Evolutionary conservation across 2,888 invertebrate species (phyloP), one percentile per base, ranked within the genome.

Genomic region (Dorcus parallelipipedus): DNA sequence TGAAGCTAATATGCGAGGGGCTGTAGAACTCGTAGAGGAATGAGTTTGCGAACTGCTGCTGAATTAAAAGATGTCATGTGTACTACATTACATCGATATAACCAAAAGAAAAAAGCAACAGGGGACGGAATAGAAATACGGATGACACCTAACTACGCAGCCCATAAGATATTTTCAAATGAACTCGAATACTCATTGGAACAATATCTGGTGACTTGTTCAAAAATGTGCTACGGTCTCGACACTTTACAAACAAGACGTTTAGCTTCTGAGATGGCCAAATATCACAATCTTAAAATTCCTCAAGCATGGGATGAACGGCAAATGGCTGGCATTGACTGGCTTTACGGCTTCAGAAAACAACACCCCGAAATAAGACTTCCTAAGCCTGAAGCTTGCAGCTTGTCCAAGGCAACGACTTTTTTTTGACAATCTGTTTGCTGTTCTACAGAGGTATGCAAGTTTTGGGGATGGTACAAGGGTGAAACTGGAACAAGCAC

Each of bases 381-480:
- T 39, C 17, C 56, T 38, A 58, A 20, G 10, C 58, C 54, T 39
- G 57, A 60, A 58, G 52, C 33, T 39, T 49, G 43, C 26, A 58
- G 47, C 40, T 40, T 60, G n/a, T 59, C 53, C 42, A 20, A 49
- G 17, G 52, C 52, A 10, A 60, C 52, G 7, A n/a, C 60, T 17
- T 58, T 60, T 49, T 48, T 53, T 60, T 47, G 49, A 57, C 26
- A 60, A 60, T 47, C 43, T 58, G 3, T 26, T 43, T 23, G 38
- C 17, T 26, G 41, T 52, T 20, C 26, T n/a, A 48, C 33, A 43
- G 20, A 45, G 23, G 33, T 58, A 42, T 9, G 9, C 23, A 43
- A 48, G 50, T 14, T 14, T 49, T 51, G 38, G 51, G 20, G 10
- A 51, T 51, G 51, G 51, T 17, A 51, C 51, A n/a, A 33, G 51